These are phyloP conservation scores for Fistularia commersonii DNA, from an alignment of 2,797 vertebrate genomes.

Conservation along the genomic window DNA sequence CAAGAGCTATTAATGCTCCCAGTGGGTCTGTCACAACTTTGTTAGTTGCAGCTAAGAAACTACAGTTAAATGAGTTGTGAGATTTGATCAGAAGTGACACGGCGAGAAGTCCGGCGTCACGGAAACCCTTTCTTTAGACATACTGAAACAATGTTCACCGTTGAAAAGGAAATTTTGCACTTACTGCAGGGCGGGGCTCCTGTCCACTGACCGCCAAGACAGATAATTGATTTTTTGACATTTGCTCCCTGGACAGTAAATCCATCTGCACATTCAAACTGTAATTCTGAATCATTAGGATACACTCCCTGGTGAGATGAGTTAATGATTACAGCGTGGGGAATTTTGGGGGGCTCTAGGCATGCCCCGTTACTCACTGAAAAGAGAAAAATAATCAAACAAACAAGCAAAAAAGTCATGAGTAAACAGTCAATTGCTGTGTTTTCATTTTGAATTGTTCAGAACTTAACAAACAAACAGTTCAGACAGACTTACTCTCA, in stretches of 20 bases:
- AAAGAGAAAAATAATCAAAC: background rate
- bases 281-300: fast-evolving
- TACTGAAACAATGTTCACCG: too few species aligned
- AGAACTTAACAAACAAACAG: background rate
- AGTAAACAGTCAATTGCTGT: background rate
- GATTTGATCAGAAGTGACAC: too few species aligned
- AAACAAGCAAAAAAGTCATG: too few species aligned
- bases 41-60: too few species aligned
- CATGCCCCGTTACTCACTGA: slow-evolving; percentile 9
- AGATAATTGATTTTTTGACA: background rate
- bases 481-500: slow-evolving; percentile 39
- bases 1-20: too few species aligned
- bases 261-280: slow-evolving; percentile 40
- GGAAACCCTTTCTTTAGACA: too few species aligned
- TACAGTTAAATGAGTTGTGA: too few species aligned
- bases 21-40: too few species aligned
- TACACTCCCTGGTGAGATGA: slow-evolving; percentile 25
- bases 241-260: background rate
- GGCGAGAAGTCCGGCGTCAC: too few species aligned
- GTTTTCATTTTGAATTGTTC: background rate
- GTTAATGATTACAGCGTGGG: slow-evolving; percentile 28
- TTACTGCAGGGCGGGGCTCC: slow-evolving; percentile 23
- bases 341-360: slow-evolving; percentile 17
- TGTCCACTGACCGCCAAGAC: slow-evolving; percentile 10
- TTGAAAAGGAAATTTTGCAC: slow-evolving; percentile 1